phyloP scores from a whole-genome alignment of 2,797 vertebrate genomes.

The Enteromius mattozi region DNA sequence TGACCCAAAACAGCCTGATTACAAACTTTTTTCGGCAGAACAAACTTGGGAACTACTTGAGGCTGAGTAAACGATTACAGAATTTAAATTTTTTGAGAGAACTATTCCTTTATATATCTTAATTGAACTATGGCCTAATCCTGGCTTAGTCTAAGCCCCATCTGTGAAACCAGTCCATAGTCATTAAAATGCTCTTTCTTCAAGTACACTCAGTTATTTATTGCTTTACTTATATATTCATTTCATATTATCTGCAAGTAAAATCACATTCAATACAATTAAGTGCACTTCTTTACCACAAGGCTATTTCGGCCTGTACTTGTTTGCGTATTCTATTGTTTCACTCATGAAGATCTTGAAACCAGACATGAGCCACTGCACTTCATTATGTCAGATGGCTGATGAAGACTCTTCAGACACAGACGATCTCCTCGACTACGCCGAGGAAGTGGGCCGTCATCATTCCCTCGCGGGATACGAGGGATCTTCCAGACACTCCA shows the following conservation, averaged over 20 bases:
- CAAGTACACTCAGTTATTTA: not conserved
- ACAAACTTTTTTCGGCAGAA: too few relatives aligned
- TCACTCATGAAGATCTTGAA: not conserved
- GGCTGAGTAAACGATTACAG: too few relatives aligned
- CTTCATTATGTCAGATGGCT: constrained; percentile 38
- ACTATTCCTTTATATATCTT: too few relatives aligned
- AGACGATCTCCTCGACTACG: constrained; percentile 43
- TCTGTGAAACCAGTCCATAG: not conserved
- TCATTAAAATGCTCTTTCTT: not conserved
- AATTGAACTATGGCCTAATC: too few relatives aligned
- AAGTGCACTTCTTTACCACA: not conserved
- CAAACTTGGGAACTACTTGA: too few relatives aligned
- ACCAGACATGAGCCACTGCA: not conserved
- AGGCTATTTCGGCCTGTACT: not conserved
- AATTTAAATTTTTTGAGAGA: too few relatives aligned
- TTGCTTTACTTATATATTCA: not conserved
- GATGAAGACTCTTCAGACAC: constrained; percentile 59
- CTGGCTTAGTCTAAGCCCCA: too few relatives aligned
- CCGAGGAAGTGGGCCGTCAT: constrained; percentile 32
- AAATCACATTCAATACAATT: not conserved
- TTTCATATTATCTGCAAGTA: not conserved
- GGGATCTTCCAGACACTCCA: constrained; percentile 43
- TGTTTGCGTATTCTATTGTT: not conserved
- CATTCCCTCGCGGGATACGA: constrained; percentile 23
- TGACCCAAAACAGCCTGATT: too few relatives aligned